Percentiles rank a stretch among this genome's conserved stretches.
These are phyloP conservation scores for Gasteruption jaculator DNA, from an alignment of 2,888 invertebrate species.

Conservation along the genomic window DNA sequence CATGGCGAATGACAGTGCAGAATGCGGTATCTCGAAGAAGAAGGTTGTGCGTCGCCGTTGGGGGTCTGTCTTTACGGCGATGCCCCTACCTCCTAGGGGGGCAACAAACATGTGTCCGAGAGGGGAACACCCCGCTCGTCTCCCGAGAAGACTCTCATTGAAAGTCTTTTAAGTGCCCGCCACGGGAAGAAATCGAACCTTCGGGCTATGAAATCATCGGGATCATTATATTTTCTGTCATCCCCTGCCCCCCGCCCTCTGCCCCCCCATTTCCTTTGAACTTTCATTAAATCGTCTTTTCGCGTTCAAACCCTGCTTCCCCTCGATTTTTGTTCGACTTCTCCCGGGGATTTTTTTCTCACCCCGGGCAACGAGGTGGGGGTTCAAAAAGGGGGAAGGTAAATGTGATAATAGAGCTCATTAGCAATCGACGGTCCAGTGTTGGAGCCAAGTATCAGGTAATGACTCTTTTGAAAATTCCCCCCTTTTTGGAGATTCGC, in stretches of 20 bases:
- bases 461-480: no score
- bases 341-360: no score
- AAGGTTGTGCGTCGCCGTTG: constrained; percentile 37
- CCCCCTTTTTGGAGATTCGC: no score
- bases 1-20: constrained; percentile 45
- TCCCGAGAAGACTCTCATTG: constrained; percentile 22
- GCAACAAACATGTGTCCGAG: constrained; percentile 44
- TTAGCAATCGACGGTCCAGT: no score
- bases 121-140: constrained; percentile 29
- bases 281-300: no score
- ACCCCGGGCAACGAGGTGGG: no score
- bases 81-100: constrained; percentile 39
- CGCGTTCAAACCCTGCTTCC: no score
- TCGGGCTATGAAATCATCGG: constrained; percentile 29
- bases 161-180: constrained; percentile 42
- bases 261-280: no score
- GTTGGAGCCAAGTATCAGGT: no score
- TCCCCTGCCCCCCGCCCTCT: constrained; percentile 9
- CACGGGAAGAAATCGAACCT: constrained; percentile 29
- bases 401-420: no score
- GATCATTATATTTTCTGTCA: constrained; percentile 34
- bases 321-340: no score
- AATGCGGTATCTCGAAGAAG: constrained; percentile 40
- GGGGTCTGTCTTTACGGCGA: constrained; percentile 36
- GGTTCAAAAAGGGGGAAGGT: no score